phyloP scores from a whole-genome alignment of 2,113 vertebrate genomes.

The Scatophagus argus region DNA sequence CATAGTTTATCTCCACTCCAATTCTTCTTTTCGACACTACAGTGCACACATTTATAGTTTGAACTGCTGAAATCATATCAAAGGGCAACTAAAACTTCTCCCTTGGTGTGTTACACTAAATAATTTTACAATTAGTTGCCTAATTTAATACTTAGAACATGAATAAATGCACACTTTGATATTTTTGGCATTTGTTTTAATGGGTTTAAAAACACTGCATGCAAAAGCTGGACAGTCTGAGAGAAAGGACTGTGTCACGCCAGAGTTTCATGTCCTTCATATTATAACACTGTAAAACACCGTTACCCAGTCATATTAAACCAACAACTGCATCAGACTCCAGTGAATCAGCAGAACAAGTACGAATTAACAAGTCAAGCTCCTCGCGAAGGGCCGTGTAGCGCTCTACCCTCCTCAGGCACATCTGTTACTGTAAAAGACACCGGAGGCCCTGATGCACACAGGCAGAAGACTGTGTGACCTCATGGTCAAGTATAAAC shows the following conservation, averaged over 20 bases:
- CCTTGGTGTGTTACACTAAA: background rate
- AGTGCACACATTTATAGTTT: background rate
- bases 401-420: constrained; percentile 59
- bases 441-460: constrained; percentile 66
- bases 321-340: constrained; percentile 34
- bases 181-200: constrained; percentile 76
- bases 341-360: constrained; percentile 27
- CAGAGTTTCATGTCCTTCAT: constrained; percentile 41
- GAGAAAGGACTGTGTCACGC: constrained; percentile 57
- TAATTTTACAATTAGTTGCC: background rate
- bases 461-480: constrained; percentile 35
- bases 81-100: background rate
- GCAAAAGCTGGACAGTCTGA: constrained; percentile 74
- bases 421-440: constrained; percentile 74
- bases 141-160: constrained; percentile 3
- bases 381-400: constrained; percentile 21
- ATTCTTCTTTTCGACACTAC: constrained; percentile 5
- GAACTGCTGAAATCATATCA: background rate
- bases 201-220: constrained; percentile 81
- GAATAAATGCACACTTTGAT: constrained; percentile 36
- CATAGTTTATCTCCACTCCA: background rate
- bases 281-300: constrained; percentile 54
- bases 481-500: constrained; percentile 54
- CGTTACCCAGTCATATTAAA: constrained; percentile 21
- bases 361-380: constrained; percentile 23